Base-by-base conservation (phyloP, 1,140 invertebrate genomes). In the Globodera rostochiensis region DNA sequence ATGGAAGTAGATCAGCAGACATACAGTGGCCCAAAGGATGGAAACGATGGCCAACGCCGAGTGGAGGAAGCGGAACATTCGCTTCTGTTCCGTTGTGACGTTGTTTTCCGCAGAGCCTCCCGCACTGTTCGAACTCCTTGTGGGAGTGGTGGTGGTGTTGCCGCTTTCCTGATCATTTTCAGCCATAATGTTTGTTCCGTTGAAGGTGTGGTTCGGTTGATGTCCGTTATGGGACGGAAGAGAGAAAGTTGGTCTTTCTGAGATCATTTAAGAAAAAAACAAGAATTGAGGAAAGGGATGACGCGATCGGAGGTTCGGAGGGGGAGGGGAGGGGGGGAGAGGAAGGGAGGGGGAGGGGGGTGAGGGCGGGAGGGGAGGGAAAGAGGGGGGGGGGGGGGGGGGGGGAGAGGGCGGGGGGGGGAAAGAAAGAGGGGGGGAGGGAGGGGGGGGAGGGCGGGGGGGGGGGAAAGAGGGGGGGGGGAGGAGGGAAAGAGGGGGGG, bases 41-140 rank as follows among this genome's bases (percentile, higher is more conserved):
- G 69, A 71, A 36, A 71, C 69, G 69, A 71, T 47, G 21, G n/a
- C 69, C 69, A 71, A 47, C 3, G 69, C 69, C 36, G 69, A 71
- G 25, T 71, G 69, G 36, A 71, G 46, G 69, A 71, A 71, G 69
- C 69, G 69, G 69, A 71, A 71, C 69, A 71, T 71, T 36, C 69
- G 69, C 21, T 47, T 36, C 25, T 36, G 69, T 47, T 71, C 69
- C 69, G 46, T 71, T 15, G 69, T 11, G 36, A 71, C 67, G 8
- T 45, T 71, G 69, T 71, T 25, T 6, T 19, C 69, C n/a, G 5
- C 69, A 36, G 36, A 6, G 69, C 15, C 13, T 64, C 57, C 57
- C 57, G 57, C 13, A 64, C 57, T 64, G 57, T 15, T 64, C 57
- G 57, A 13, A 53, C 50, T 53, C 50, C 50, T 53, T 13, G 50